Evolutionary conservation across 1,140 invertebrate genomes (phyloP), one percentile per base, ranked within the genome.

Genomic region (Brachionus koreanus): DNA sequence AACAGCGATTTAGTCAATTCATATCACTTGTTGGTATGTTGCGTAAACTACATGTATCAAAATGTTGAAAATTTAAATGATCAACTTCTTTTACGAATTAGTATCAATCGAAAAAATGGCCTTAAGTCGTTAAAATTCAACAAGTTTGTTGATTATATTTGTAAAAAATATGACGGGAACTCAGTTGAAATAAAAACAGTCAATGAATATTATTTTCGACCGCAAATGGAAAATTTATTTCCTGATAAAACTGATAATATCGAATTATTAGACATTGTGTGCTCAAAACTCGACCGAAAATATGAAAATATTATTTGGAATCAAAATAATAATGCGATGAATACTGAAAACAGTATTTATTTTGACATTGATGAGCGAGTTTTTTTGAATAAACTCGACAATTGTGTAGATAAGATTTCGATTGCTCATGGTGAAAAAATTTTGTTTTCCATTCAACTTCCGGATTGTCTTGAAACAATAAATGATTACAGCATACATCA

Each of bases 1-100:
- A 46, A 42, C 69, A 74, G 43, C 43, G 69, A 74, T 46, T 74
- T 74, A 13, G 69, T 74, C 19, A 74, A 74, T 35, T 74, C 69
- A 25, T 74, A 74, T 25, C 37, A 46, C 5, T 46, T 74, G 39
- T 29, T 74, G 46, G 43, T 74, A 74, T 74, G 69, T 25, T 74
- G 69, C 46, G 23, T 74, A n/a, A 74, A 74, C 19, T 46, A 43
- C 23, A 23, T 74, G 23, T 74, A 74, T 19, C 19, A 46, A 74
- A 74, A 39, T 43, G 43, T 74, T 25, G 19, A 43, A 25, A 46
- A 49, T 29, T 74, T 46, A 25, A 74, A 46, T n/a, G 6, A 74
- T 46, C 19, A 42, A 46, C 25, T 19, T 57, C 16, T 57, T 23
- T 16, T 57, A 7, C 19, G 49, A 5, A 13, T 25, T 33, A n/a